A percentile compares a stretch with the other conserved stretches of the same genome.
These are phyloP conservation scores for Margarornis squamiger DNA, from an alignment of 2,797 vertebrate species.

Conservation along the genomic window DNA sequence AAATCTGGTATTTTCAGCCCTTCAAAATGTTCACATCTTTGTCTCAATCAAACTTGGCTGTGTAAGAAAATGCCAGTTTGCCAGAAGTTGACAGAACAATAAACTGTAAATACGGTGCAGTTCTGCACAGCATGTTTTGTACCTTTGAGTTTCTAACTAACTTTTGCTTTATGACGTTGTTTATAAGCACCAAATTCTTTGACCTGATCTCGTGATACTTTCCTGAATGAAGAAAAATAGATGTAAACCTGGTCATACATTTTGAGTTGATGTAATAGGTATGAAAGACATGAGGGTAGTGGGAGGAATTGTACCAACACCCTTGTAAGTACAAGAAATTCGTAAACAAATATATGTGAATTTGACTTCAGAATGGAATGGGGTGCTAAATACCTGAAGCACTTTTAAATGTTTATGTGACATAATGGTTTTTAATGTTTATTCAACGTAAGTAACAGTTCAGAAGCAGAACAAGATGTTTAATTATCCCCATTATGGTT, in stretches of 20 bases:
- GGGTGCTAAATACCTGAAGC: not conserved
- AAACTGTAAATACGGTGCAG: not conserved
- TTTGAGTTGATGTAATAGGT: not conserved
- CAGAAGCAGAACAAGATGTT: not conserved
- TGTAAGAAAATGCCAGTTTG: not conserved
- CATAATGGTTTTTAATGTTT: not conserved
- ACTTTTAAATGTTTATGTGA: not conserved
- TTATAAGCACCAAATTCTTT: not conserved
- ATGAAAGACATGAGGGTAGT: not conserved
- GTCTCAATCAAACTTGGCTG: not conserved
- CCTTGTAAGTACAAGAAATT: not conserved
- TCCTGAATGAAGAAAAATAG: not conserved
- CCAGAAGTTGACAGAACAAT: not conserved
- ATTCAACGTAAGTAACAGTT: not conserved
- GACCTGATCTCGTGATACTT: not conserved
- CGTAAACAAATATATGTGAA: rapidly evolving
- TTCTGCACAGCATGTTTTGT: not conserved
- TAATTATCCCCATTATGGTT: not conserved
- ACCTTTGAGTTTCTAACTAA: not conserved
- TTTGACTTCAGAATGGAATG: not conserved
- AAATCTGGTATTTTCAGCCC: not conserved
- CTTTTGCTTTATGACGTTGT: not conserved
- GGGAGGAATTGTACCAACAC: not conserved
- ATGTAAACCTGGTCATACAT: not conserved
- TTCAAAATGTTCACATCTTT: not conserved